phyloP scores from a whole-genome alignment of 2,888 invertebrate genomes.

The Caradrina kadenii region DNA sequence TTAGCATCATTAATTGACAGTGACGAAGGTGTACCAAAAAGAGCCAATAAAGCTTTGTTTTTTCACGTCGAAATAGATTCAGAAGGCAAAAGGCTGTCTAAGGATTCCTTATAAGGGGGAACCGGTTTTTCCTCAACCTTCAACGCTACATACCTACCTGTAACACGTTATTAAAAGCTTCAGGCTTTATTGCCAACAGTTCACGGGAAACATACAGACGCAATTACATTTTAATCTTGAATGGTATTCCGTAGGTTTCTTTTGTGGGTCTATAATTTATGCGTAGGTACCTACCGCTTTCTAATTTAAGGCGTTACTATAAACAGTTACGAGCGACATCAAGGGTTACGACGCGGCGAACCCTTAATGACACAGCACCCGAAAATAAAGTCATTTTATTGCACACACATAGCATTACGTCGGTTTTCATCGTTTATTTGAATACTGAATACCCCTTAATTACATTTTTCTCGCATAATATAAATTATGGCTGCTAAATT shows the following conservation, averaged over 20 bases:
- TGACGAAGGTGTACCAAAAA: constrained; percentile 80
- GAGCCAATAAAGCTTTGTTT: constrained; percentile 73
- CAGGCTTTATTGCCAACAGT: constrained; percentile 59
- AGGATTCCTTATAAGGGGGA: constrained; percentile 55
- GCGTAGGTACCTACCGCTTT: constrained; percentile 75
- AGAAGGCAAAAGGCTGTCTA: constrained; percentile 62
- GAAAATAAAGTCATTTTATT: constrained; percentile 85
- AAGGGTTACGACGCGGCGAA: constrained; percentile 83
- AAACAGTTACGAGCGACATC: constrained; percentile 88
- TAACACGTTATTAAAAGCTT: constrained; percentile 59
- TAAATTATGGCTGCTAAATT: neutral
- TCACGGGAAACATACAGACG: constrained; percentile 61
- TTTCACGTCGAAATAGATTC: constrained; percentile 65
- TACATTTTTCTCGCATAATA: constrained; percentile 44
- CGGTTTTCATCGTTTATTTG: constrained; percentile 72
- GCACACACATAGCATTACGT: constrained; percentile 78
- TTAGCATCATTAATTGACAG: constrained; percentile 82
- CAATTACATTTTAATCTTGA: constrained; percentile 72
- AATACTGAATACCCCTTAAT: constrained; percentile 63
- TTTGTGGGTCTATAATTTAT: constrained; percentile 72
- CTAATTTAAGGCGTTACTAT: constrained; percentile 86
- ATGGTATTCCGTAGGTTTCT: constrained; percentile 70
- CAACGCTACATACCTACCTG: constrained; percentile 50
- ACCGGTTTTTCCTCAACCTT: constrained; percentile 54
- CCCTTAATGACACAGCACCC: constrained; percentile 84